These are phyloP conservation scores for Drosophila bifasciata DNA, from an alignment of 1,140 invertebrate genomes.

Conservation along the genomic window DNA sequence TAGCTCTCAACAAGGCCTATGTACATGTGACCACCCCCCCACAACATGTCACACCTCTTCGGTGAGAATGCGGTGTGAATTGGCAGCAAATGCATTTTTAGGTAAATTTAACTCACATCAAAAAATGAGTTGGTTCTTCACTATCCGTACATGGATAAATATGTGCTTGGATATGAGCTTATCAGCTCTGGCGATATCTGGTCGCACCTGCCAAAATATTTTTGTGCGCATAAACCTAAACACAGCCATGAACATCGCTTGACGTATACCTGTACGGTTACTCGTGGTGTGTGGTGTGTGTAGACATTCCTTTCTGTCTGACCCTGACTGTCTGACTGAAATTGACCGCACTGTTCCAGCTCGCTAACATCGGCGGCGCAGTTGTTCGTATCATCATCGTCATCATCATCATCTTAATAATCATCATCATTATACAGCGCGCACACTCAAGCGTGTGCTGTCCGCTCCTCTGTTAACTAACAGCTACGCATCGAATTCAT, in stretches of 20 bases:
- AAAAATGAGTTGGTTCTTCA: too few species aligned
- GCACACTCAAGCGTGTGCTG: constrained; percentile 44
- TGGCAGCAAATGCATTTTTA: constrained; percentile 46
- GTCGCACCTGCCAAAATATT: constrained; percentile 36
- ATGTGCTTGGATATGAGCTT: neutral
- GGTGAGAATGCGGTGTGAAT: constrained; percentile 50
- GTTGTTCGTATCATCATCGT: too few species aligned
- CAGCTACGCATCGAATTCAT: constrained; percentile 29
- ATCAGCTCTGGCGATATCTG: neutral
- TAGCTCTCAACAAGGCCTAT: constrained; percentile 25
- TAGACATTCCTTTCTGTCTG: constrained; percentile 38
- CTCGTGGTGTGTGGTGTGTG: constrained; percentile 20
- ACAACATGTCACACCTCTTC: constrained; percentile 9
- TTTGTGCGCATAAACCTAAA: neutral
- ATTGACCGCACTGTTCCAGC: constrained; percentile 26
- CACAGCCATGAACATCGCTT: constrained; percentile 3
- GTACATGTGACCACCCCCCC: constrained; percentile 23
- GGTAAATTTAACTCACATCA: constrained; percentile 34
- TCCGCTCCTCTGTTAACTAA: constrained; percentile 46
- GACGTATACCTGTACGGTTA: too few species aligned
- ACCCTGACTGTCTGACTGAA: constrained; percentile 52
- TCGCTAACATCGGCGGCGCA: too few species aligned
- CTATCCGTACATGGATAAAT: too few species aligned
- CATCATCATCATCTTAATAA: too few species aligned
- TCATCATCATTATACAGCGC: too few species aligned